These are phyloP conservation scores for Aphelinus atriplicis DNA, from an alignment of 1,140 invertebrate species.

Conservation along the genomic window DNA sequence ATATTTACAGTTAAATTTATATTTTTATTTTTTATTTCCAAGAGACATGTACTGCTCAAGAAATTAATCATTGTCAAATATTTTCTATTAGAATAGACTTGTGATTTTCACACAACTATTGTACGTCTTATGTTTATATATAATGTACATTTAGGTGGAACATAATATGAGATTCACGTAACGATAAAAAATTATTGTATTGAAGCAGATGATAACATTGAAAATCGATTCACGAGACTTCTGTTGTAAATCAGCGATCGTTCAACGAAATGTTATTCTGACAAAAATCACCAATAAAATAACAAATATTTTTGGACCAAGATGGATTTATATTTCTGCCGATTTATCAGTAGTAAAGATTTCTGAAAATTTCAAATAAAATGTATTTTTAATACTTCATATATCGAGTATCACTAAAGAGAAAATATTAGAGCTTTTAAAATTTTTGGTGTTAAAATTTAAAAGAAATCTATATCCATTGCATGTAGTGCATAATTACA, in stretches of 20 bases:
- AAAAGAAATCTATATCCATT: too few relatives aligned
- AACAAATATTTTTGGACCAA: conserved; percentile 43
- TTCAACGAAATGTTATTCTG: too few relatives aligned
- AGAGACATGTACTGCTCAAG: neutral
- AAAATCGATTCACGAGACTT: too few relatives aligned
- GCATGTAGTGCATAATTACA: too few relatives aligned
- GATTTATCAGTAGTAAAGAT: conserved; percentile 40
- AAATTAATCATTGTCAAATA: conserved; percentile 16
- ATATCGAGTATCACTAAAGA: conserved; percentile 9
- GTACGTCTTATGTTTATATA: conserved; percentile 19
- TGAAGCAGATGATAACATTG: neutral
- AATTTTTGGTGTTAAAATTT: too few relatives aligned
- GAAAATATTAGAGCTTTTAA: conserved; percentile 5
- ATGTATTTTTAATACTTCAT: conserved; percentile 52
- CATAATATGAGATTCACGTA: conserved; percentile 17
- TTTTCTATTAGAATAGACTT: conserved; percentile 11
- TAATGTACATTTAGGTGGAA: conserved; percentile 29
- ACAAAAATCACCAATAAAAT: conserved; percentile 20
- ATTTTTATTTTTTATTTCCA: conserved; percentile 27
- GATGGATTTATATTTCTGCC: conserved; percentile 42
- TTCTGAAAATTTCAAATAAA: conserved; percentile 44
- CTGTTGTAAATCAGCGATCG: too few relatives aligned
- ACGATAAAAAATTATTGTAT: neutral
- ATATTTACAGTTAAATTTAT: conserved; percentile 13
- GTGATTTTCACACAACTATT: conserved; percentile 29